Conservation (phyloP, 35 echinoderm and acorn worm genomes). For the Acanthaster planci region DNA sequence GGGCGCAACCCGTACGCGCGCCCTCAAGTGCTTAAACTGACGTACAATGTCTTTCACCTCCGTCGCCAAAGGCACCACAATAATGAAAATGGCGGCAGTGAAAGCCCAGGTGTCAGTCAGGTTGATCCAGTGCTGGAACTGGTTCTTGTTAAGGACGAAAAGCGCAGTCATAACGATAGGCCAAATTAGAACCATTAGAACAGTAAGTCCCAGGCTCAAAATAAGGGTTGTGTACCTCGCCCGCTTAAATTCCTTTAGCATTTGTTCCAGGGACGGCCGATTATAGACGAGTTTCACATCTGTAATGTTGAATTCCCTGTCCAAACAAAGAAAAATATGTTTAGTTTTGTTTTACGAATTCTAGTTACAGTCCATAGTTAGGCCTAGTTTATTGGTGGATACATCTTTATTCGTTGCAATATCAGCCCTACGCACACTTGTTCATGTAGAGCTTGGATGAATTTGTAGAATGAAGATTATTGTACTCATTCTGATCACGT, state of each 20-base stretch:
- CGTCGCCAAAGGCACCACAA: constrained; percentile 66
- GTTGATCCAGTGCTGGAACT: constrained; percentile 81
- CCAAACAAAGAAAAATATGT: constrained; percentile 29
- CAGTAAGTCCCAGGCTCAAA: constrained; percentile 42
- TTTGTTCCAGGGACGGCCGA: constrained; percentile 69
- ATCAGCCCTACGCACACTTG: too few species aligned
- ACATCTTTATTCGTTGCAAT: too few species aligned
- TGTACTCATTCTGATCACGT: too few species aligned
- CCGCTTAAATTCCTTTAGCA: constrained; percentile 65
- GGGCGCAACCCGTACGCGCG: constrained; percentile 25
- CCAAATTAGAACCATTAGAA: constrained; percentile 70
- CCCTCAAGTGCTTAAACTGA: constrained; percentile 38
- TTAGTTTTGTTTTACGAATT: too few species aligned
- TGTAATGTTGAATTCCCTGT: constrained; percentile 86
- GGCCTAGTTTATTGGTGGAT: too few species aligned
- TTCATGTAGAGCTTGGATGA: too few species aligned
- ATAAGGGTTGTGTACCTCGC: constrained; percentile 51
- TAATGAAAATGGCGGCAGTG: constrained; percentile 81
- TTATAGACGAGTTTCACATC: constrained; percentile 80
- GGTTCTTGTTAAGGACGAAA: constrained; percentile 36
- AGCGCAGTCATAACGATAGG: constrained; percentile 64
- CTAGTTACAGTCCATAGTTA: too few species aligned
- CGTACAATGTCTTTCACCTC: constrained; percentile 64
- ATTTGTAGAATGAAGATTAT: too few species aligned
- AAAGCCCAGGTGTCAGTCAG: constrained; percentile 76